Percentiles rank a stretch among this genome's conserved stretches.
phyloP scores from a whole-genome alignment of 2,797 vertebrate genomes.

The Mionectes olivaceus region DNA sequence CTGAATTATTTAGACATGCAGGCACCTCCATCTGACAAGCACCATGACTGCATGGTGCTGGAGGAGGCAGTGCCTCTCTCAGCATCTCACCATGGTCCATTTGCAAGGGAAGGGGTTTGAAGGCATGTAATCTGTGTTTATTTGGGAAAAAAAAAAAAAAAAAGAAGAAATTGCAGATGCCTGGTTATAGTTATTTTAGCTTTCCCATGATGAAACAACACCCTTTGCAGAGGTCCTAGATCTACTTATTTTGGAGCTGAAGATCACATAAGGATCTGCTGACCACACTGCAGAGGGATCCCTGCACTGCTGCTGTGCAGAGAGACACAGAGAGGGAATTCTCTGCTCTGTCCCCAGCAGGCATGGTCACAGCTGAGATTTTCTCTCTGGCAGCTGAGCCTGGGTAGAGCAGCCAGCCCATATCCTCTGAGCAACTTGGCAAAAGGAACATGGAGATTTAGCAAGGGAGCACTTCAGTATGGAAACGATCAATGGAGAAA shows the following conservation, averaged over 20 bases:
- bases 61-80: neutral
- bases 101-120: neutral
- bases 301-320: neutral
- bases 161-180: neutral
- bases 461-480: neutral
- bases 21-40: neutral
- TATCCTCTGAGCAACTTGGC: neutral
- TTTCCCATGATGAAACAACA: neutral
- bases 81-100: neutral
- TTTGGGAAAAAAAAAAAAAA: neutral
- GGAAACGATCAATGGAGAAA: neutral
- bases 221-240: neutral
- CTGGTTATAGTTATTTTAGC: neutral
- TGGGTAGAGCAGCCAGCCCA: neutral
- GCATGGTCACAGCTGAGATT: neutral
- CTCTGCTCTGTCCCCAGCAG: neutral
- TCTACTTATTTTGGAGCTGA: neutral
- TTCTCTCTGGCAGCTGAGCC: neutral
- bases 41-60: fast-evolving
- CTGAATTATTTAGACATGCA: neutral
- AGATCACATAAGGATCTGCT: neutral
- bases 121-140: neutral
- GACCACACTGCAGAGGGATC: neutral
- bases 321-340: neutral
- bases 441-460: neutral